Percentiles rank a stretch among this genome's conserved stretches.
Evolutionary conservation across 2,888 invertebrate genomes (phyloP).

Genomic region (Drosophila anomalata): DNA sequence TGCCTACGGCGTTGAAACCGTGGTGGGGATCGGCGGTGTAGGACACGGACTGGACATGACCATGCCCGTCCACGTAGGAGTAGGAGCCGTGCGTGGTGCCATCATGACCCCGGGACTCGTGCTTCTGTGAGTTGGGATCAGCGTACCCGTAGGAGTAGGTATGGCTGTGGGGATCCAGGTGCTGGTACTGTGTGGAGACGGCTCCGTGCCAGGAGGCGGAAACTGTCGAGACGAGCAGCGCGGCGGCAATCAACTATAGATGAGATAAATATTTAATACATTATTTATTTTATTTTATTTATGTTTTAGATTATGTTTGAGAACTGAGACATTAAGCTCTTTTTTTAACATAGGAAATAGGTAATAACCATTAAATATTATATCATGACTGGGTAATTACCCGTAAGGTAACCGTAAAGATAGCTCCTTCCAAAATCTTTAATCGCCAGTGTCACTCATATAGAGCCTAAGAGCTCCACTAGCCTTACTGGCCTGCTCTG

Average conservation of each 20-base stretch:
- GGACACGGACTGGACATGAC: conserved; percentile 87
- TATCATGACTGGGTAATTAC: conserved; percentile 11
- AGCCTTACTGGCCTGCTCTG: conserved; percentile 14
- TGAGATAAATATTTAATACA: background rate
- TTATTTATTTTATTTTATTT: background rate
- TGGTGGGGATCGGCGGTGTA: conserved; percentile 87
- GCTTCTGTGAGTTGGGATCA: conserved; percentile 87
- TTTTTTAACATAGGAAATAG: background rate
- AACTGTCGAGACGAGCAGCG: conserved; percentile 81
- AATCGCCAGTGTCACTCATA: conserved; percentile 45
- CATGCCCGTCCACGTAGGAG: conserved; percentile 88
- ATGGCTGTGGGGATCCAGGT: conserved; percentile 87
- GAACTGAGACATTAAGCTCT: too few species aligned
- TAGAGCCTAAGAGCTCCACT: background rate
- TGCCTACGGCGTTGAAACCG: conserved; percentile 88
- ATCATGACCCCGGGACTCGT: conserved; percentile 86
- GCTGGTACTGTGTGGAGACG: conserved; percentile 85
- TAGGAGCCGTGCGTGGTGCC: conserved; percentile 88
- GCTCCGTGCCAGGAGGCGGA: conserved; percentile 82
- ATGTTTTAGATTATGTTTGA: too few species aligned
- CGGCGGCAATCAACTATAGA: conserved; percentile 80
- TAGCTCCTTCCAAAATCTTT: conserved; percentile 19
- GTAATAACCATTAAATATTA: background rate
- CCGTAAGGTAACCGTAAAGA: background rate
- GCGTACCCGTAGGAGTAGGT: conserved; percentile 87